phyloP scores from a whole-genome alignment of 2,797 vertebrate genomes.

The Sebastolobus altivelis region DNA sequence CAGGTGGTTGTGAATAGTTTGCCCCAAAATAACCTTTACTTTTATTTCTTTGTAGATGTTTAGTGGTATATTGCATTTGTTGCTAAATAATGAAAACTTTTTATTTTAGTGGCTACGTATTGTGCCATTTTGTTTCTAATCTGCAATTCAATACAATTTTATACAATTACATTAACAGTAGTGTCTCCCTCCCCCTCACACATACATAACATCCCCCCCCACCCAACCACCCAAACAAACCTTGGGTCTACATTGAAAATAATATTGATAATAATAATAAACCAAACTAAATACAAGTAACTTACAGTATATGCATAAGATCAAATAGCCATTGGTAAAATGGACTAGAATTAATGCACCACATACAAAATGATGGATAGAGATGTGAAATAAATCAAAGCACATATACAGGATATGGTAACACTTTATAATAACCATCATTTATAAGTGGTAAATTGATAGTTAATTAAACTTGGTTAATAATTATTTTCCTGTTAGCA shows the following conservation, averaged over 20 bases:
- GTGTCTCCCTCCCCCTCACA: neutral
- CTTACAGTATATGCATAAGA: neutral
- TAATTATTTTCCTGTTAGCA: no score
- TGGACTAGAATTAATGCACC: neutral
- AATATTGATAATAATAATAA: neutral
- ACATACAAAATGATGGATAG: neutral
- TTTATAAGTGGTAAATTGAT: no score
- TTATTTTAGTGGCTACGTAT: neutral
- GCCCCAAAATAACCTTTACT: neutral
- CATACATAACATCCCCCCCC: neutral
- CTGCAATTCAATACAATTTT: neutral
- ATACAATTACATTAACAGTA: neutral
- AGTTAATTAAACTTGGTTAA: no score
- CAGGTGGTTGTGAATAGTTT: neutral
- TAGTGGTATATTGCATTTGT: neutral
- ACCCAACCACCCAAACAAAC: neutral
- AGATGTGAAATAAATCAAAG: neutral
- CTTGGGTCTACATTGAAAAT: neutral
- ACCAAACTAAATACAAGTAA: neutral
- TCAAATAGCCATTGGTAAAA: neutral
- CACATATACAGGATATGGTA: neutral
- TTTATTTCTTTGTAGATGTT: neutral
- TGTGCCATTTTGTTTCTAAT: neutral
- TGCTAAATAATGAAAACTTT: neutral
- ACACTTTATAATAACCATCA: no score